Conservation (phyloP, 2,797 vertebrate species). For the Thamnophis elegans region DNA sequence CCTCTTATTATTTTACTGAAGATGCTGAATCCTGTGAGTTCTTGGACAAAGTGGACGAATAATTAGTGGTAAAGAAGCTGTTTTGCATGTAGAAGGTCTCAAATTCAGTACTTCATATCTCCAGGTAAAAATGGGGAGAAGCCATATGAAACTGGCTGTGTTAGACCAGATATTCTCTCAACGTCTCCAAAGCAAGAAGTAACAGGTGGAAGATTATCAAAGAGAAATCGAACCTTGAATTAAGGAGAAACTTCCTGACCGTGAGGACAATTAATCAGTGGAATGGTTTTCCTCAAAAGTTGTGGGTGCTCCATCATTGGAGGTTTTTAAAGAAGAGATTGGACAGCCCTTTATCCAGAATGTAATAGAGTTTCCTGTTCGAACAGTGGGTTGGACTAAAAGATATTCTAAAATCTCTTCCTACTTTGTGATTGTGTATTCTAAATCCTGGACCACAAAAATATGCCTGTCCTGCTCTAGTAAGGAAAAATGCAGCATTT, state of each 20-base stretch:
- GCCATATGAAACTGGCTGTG: background rate
- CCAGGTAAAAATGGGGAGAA: background rate
- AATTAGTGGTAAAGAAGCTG: background rate
- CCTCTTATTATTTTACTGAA: background rate
- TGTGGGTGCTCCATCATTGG: background rate
- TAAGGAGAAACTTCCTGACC: background rate
- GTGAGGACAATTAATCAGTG: background rate
- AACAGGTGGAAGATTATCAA: background rate
- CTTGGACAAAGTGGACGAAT: background rate
- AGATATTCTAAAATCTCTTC: background rate
- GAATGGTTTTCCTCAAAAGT: background rate
- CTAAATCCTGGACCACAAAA: background rate
- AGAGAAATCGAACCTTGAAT: background rate
- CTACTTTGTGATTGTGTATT: background rate
- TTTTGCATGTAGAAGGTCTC: background rate
- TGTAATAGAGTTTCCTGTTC: background rate
- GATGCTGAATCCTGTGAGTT: background rate
- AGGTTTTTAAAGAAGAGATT: background rate
- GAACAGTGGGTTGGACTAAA: background rate
- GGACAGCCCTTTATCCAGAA: background rate
- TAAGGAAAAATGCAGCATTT: background rate
- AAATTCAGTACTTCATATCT: background rate
- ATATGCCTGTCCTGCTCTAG: background rate
- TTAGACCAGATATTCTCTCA: background rate
- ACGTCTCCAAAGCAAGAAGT: background rate